Evolutionary conservation across 2,797 vertebrate genomes (phyloP), one percentile per base, ranked within the genome.

Genomic region (Rhincodon typus): DNA sequence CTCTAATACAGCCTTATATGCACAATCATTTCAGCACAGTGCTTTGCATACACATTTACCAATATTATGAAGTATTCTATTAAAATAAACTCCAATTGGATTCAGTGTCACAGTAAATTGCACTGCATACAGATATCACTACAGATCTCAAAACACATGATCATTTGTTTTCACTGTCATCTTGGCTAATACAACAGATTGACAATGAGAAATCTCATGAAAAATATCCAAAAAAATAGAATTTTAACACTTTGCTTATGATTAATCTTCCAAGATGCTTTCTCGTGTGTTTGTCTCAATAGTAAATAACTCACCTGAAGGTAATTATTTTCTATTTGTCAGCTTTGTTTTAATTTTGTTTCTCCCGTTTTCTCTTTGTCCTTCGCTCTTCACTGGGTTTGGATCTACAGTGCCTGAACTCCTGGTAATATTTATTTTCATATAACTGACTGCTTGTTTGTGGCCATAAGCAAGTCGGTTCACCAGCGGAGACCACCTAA

Each of bases 21-120:
- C 25, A 72, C 94, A 53, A 53, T 95, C 94, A 95, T 95, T 95
- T 95, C 94, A 95, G 42, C 70, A 74, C 94, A 95, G 94, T 95
- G 94, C 94, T 95, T 77, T 77, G 94, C 94, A 95, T 95, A 77
- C 94, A 95, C 70, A 95, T 95, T 95, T 95, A 95, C 94, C 94
- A 95, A 95, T 95, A 95, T 77, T 95, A 95, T 95, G 94, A 77
- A 95, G 94, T 95, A 77, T 95, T 95, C 94, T 53, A 77, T 95
- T 95, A 77, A 74, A 50, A 53, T 95, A 95, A 95, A 77, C 46
- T 95, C 70, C 94, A 77, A 10, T 95, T 95, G 94, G 94, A 77
- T 95, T 77, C 69, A 34, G 72, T 95, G 94, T 95, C 94, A 95
- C 19, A 93, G 46, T 50, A 57, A 95, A 95, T 95, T 95, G 46